Base-by-base conservation (phyloP, 2,113 vertebrate genomes). In the Scophthalmus maximus region DNA sequence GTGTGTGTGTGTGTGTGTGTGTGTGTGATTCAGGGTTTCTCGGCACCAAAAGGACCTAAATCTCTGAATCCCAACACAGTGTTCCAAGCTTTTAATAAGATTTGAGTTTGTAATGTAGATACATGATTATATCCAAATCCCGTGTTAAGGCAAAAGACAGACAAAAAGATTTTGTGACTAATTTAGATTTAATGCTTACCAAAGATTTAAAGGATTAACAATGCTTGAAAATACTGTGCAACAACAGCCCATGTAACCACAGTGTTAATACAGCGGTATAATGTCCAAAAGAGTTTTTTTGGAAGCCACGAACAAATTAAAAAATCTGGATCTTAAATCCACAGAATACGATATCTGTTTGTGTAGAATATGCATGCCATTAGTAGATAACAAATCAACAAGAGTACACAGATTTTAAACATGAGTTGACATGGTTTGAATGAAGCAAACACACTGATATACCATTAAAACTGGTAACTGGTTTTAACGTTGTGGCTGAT, bases 21-120 rank as follows among this genome's bases (percentile, higher is more conserved):
- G 42, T 44, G 42, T 22, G 29, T 32, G 40, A 27, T 44, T 57
- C 50, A 36, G 27, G 47, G 58, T 56, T 84, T 80, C 12, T 46
- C 15, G 22, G 8, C 14, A 74, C 51, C 49, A 57, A 67, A 60
- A 68, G 18, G 38, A 76, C 26, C 36, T 14, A 62, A 89, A 68
- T 73, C 81, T 81, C 46, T 67, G 61, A 71, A 79, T 66, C 44
- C 64, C 22, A 65, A 63, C 66, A 69, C 52, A 17, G 50, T 73
- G 61, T 79, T 87, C 73, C 67, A 77, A 85, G 73, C 84, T 85
- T 74, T 86, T 87, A 85, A 86, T 88, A 78, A 62, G 87, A 86
- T 85, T 88, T 73, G 58, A 38, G 49, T 76, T 76, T 86, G 88
- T 87, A 86, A 88, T 80, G 60, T 86, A 88, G 82, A 85, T 72